A percentile compares a stretch with the other conserved stretches of the same genome.
These are phyloP conservation scores for Doryteuthis pealeii DNA, from an alignment of 1,140 invertebrate genomes.

Conservation along the genomic window DNA sequence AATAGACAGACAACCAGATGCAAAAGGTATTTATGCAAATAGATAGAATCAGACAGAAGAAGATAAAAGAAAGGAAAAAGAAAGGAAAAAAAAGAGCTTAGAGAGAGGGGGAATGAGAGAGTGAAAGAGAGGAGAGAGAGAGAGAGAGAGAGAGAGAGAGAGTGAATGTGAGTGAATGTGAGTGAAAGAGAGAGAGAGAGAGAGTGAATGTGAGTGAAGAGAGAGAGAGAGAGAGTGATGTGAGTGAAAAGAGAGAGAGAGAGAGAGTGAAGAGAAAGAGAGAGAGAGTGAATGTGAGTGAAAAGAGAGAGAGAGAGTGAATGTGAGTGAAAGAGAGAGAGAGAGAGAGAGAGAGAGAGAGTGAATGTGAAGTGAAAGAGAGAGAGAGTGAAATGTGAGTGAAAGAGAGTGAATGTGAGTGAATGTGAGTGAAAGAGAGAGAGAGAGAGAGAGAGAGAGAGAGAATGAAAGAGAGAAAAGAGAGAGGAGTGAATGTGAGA, in stretches of 20 bases:
- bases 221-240: too few species aligned
- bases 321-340: background rate
- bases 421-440: constrained; percentile 1
- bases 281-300: too few species aligned
- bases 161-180: constrained; percentile 14
- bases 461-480: background rate
- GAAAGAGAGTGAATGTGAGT: background rate
- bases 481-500: too few species aligned
- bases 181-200: constrained; percentile 19
- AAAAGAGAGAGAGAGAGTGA: constrained; percentile 13
- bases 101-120: background rate
- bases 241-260: too few species aligned
- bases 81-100: constrained; percentile 7
- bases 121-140: background rate
- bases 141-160: background rate
- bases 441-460: constrained; percentile 9
- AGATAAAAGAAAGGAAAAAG: background rate
- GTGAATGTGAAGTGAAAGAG: background rate
- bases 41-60: too few species aligned
- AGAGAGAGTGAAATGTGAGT: background rate
- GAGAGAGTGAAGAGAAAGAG: too few species aligned
- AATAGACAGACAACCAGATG: too few species aligned
- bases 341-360: constrained; percentile 3
- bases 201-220: background rate
- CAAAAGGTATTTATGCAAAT: too few species aligned